Evolutionary conservation across 2,797 vertebrate species (phyloP).

Genomic region (Parauchenoglanis punctatus): DNA sequence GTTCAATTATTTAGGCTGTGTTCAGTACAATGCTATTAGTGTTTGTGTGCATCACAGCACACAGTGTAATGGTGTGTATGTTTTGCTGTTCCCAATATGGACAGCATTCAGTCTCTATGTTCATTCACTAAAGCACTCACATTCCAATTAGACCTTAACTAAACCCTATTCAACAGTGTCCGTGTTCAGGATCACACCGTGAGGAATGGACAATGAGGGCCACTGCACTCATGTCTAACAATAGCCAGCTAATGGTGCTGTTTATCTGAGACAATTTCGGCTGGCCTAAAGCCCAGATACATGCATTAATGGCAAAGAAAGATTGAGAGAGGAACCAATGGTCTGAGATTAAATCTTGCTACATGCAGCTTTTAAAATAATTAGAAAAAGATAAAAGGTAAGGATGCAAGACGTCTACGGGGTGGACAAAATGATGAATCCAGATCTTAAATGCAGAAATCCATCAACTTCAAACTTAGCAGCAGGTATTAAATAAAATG

Average conservation of each 20-base stretch:
- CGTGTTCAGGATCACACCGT: background rate
- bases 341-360: conserved; percentile 18
- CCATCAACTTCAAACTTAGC: conserved; percentile 3
- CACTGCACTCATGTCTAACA: conserved; percentile 53
- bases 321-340: conserved; percentile 13
- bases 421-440: background rate
- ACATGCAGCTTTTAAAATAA: conserved; percentile 36
- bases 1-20: conserved; percentile 26
- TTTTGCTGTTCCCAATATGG: background rate
- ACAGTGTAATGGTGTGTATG: background rate
- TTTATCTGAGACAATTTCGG: conserved; percentile 56
- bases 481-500: background rate
- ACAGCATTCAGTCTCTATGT: background rate
- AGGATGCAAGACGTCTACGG: background rate
- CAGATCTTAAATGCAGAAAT: background rate
- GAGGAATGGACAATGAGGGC: conserved; percentile 41
- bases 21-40: background rate
- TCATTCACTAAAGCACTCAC: conserved; percentile 13
- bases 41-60: background rate
- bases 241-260: conserved; percentile 57
- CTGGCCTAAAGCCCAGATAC: conserved; percentile 44
- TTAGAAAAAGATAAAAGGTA: conserved; percentile 1
- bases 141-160: no score
- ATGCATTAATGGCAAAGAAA: conserved; percentile 45
- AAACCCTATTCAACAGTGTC: background rate